These are phyloP conservation scores for Apamea sordens DNA, from an alignment of 2,888 invertebrate species.

Conservation along the genomic window DNA sequence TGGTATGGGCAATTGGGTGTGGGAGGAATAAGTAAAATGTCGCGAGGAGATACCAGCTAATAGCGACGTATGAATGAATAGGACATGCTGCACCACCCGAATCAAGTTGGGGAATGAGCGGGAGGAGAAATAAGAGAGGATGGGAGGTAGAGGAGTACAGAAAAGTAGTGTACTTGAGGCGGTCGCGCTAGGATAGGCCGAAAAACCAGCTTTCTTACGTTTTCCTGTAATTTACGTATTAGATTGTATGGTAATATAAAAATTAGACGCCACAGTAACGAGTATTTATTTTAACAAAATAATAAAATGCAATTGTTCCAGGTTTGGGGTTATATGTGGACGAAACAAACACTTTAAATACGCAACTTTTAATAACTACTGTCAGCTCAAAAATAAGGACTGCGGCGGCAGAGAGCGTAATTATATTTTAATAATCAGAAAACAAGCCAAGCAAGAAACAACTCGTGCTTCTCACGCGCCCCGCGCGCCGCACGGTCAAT, in stretches of 20 bases:
- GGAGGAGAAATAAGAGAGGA: neutral
- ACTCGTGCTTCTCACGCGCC: neutral
- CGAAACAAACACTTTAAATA: conserved; percentile 47
- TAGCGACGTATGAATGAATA: neutral
- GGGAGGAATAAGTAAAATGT: neutral
- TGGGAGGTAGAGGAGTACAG: neutral
- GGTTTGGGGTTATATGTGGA: conserved; percentile 72
- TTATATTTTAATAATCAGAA: conserved; percentile 1
- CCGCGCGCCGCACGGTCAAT: neutral
- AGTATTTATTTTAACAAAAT: neutral
- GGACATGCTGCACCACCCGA: too few species aligned
- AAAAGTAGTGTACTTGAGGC: neutral
- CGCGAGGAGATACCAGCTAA: neutral
- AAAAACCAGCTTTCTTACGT: neutral
- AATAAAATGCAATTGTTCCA: conserved; percentile 45
- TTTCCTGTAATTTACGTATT: neutral
- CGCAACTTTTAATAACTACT: conserved; percentile 67
- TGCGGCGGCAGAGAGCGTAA: conserved; percentile 62
- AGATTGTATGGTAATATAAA: neutral
- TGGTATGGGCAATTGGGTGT: too few species aligned
- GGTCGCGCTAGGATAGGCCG: neutral
- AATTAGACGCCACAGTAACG: neutral
- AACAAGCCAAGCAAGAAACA: too few species aligned
- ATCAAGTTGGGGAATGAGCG: neutral
- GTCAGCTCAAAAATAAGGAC: conserved; percentile 63